Evolutionary conservation across 1,140 invertebrate species (phyloP), one percentile per base, ranked within the genome.

Genomic region (Patella vulgata): DNA sequence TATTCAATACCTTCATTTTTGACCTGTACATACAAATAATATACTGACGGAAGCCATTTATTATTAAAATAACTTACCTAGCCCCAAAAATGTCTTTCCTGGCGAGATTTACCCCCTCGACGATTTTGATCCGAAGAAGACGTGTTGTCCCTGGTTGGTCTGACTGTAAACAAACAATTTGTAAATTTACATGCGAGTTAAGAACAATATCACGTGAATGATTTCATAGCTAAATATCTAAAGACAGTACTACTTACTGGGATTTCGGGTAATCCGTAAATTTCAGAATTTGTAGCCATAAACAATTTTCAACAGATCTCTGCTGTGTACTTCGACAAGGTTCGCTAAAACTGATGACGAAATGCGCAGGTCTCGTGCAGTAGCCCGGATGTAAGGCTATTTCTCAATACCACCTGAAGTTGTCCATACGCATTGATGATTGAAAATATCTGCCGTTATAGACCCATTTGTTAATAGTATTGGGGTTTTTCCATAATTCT

Each of bases 11-110:
- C n/a, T n/a, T n/a, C n/a, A n/a, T n/a, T n/a, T n/a, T n/a, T n/a
- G n/a, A n/a, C n/a, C n/a, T n/a, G n/a, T n/a, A n/a, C n/a, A n/a
- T n/a, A n/a, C n/a, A n/a, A n/a, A n/a, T n/a, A n/a, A n/a, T n/a
- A n/a, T n/a, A n/a, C n/a, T n/a, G n/a, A n/a, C n/a, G n/a, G n/a
- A n/a, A n/a, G n/a, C n/a, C n/a, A n/a, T n/a, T n/a, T n/a, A n/a
- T n/a, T n/a, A n/a, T n/a, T n/a, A n/a, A n/a, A n/a, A n/a, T n/a
- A n/a, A n/a, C n/a, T 86, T 85, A 94, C 93, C 92, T 96, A 71
- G 95, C 95, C 77, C 96, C 96, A 89, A 98, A 98, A 75, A 98
- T 97, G 83, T 98, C 96, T 85, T 98, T 98, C 82, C 96, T 97
- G 30, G 96, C 95, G 77, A 98, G 87, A 72, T 93, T 91, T 83